These are phyloP conservation scores for Apodemus sylvaticus DNA, from an alignment of 2,113 vertebrate species.

Conservation along the genomic window DNA sequence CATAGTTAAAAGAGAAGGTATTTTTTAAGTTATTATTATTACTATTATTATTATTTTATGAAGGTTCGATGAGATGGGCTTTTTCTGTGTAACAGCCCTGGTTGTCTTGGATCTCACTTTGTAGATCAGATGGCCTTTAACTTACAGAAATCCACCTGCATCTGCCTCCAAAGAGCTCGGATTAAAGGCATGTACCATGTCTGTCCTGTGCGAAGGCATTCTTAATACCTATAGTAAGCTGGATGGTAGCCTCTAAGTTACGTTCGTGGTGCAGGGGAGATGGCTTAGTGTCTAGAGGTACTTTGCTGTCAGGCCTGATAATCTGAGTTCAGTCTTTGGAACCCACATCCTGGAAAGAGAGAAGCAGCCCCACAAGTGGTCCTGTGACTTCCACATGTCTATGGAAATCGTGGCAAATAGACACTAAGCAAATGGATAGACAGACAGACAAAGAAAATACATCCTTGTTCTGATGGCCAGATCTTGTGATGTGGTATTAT, in stretches of 20 bases:
- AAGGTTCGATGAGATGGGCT: not conserved
- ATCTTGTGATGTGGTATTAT: not conserved
- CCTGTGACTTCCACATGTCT: not conserved
- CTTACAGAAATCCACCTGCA: not conserved
- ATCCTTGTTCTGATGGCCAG: not conserved
- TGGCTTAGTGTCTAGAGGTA: not conserved
- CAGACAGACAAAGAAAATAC: not conserved
- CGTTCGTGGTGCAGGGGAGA: not conserved
- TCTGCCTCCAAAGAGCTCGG: not conserved
- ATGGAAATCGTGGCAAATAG: not conserved
- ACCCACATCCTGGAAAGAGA: not conserved
- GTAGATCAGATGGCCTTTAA: not conserved
- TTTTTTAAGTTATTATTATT: not conserved
- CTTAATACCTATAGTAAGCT: not conserved
- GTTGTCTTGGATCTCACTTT: not conserved
- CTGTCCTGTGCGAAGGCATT: not conserved
- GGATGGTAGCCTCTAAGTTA: not conserved
- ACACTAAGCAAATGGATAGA: not conserved
- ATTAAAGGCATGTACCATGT: not conserved
- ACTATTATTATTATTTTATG: not conserved
- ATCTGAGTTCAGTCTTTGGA: not conserved
- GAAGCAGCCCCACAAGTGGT: not conserved
- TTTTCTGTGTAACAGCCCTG: not conserved
- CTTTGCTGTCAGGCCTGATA: not conserved
- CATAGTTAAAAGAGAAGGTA: not conserved